Evolutionary conservation across 2,888 invertebrate species (phyloP), one percentile per base, ranked within the genome.

Genomic region (Colletes collaris): DNA sequence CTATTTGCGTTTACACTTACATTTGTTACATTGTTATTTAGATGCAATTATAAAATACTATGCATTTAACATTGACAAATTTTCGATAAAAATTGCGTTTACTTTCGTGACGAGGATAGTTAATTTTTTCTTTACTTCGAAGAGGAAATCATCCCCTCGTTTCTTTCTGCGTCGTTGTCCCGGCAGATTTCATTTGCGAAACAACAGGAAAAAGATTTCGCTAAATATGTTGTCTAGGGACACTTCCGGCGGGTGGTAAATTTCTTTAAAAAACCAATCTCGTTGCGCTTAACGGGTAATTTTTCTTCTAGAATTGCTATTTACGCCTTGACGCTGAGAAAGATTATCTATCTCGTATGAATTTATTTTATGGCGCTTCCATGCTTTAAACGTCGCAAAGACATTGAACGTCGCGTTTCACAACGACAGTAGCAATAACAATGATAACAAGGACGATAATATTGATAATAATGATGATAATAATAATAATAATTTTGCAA

Each of bases 211-310:
- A 56, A 72, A 69, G 53, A 68, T 65, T 56, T 53, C 27, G 64
- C 68, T 74, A 76, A 71, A 55, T 67, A 35, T 58, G 62, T 64
- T 58, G 71, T 71, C 59, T 65, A 63, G 19, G 27, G 71, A 60
- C 27, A 49, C 70, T 76, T 79, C 80, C 84, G 77, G 63, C 71
- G 70, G 79, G 78, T 79, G 77, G 79, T 77, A 84, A 86, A 88
- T 86, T 87, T 86, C 79, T 79, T 89, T 85, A 83, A 83, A 86
- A 86, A 88, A 82, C 87, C 89, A 89, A 89, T 89, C 86, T 89
- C 74, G 78, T 59, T 67, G 69, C 84, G 71, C 73, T 85, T 82
- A 83, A 78, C 74, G 78, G 83, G 83, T 89, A 86, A 86, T 83
- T 83, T 83, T 87, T 87, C 82, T 82, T 83, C 66, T 80, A 78